Conservation (phyloP, 2,888 invertebrate genomes). For the Andrena bucephala region DNA sequence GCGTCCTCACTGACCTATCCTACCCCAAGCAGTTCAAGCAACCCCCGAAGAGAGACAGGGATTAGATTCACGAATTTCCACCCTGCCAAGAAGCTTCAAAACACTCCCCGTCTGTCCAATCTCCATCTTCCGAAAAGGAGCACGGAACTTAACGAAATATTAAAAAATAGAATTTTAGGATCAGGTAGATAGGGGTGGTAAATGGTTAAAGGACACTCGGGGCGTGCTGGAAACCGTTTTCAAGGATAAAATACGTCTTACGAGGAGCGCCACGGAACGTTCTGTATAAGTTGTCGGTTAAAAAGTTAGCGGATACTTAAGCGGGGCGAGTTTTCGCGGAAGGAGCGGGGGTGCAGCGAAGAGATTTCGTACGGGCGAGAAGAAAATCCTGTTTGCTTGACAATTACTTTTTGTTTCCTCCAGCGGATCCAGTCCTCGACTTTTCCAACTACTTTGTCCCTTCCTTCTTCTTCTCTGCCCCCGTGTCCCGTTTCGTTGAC, state of each 20-base stretch:
- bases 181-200: conserved; percentile 24
- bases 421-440: conserved; percentile 32
- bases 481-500: background rate
- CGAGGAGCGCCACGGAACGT: background rate
- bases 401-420: conserved; percentile 49
- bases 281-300: conserved; percentile 57
- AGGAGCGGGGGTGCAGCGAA: conserved; percentile 34
- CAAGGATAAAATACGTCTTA: conserved; percentile 34
- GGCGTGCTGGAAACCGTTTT: conserved; percentile 27
- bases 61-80: conserved; percentile 42
- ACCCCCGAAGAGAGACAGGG: background rate
- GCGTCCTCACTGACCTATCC: conserved; percentile 54
- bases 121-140: background rate
- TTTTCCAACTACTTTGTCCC: conserved; percentile 30
- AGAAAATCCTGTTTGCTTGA: conserved; percentile 46
- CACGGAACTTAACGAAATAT: too few species aligned
- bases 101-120: conserved; percentile 22
- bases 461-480: background rate
- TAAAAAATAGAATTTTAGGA: too few species aligned
- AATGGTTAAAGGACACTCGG: conserved; percentile 43
- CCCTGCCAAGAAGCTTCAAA: background rate
- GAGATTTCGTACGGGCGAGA: conserved; percentile 1
- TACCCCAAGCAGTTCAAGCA: conserved; percentile 11
- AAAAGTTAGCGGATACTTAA: conserved; percentile 65
- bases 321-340: conserved; percentile 50